Conservation (phyloP, 2,888 invertebrate genomes). For the Cataglyphis rosenhaueri region DNA sequence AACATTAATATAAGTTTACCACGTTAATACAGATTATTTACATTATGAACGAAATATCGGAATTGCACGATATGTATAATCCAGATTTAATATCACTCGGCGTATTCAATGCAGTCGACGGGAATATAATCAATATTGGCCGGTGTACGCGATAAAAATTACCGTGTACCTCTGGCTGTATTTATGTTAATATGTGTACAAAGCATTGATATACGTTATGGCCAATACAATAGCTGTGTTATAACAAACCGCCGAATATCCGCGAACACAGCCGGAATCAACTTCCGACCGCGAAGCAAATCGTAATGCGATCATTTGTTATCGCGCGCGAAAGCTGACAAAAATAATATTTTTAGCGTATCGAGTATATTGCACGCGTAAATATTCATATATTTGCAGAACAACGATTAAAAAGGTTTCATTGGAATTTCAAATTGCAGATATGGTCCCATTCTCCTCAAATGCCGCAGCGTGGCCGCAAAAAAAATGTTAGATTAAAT, state of each 20-base stretch:
- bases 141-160: conserved; percentile 41
- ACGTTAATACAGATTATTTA: conserved; percentile 22
- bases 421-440: conserved; percentile 43
- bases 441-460: not conserved
- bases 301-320: conserved; percentile 48
- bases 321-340: conserved; percentile 23
- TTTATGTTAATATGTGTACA: conserved; percentile 52
- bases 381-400: conserved; percentile 42
- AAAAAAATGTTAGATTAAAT: conserved; percentile 22
- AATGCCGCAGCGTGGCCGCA: not conserved
- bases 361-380: conserved; percentile 21
- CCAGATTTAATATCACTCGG: conserved; percentile 51
- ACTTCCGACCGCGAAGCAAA: conserved; percentile 44
- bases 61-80: conserved; percentile 44
- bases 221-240: conserved; percentile 35
- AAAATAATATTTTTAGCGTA: conserved; percentile 48
- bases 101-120: conserved; percentile 37
- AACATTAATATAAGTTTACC: conserved; percentile 39
- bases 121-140: conserved; percentile 50
- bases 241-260: conserved; percentile 50
- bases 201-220: conserved; percentile 42
- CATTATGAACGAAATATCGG: conserved; percentile 26
- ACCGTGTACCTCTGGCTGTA: conserved; percentile 13
- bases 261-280: conserved; percentile 38
- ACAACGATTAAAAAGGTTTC: conserved; percentile 36